Evolutionary conservation across 2,113 vertebrate species (phyloP).

Genomic region (Tragelaphus buxtoni): DNA sequence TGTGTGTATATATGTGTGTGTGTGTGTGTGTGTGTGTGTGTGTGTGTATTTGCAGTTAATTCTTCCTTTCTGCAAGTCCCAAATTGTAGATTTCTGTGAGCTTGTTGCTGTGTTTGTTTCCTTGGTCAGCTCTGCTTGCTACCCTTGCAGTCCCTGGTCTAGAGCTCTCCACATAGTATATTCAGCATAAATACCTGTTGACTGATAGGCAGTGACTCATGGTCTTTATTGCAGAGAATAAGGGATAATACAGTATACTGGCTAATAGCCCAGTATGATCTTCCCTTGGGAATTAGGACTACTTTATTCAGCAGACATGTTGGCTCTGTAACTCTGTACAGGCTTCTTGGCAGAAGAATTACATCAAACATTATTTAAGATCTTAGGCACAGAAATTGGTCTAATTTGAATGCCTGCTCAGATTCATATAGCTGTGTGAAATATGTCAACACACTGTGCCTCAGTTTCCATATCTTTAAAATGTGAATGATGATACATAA

Average conservation of each 20-base stretch:
- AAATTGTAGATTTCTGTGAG: neutral
- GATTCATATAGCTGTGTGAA: neutral
- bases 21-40: neutral
- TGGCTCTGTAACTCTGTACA: neutral
- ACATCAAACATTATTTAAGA: neutral
- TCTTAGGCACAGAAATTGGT: neutral
- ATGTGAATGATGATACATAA: neutral
- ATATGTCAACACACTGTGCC: neutral
- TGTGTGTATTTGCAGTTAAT: neutral
- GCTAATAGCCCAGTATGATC: neutral
- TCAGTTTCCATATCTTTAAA: neutral
- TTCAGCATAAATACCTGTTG: neutral
- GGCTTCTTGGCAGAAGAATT: neutral
- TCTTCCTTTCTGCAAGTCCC: neutral
- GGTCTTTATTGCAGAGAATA: constrained; percentile 27
- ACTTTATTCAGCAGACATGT: neutral
- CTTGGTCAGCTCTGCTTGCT: neutral
- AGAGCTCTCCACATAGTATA: neutral
- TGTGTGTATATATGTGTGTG: too few relatives aligned
- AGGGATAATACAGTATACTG: constrained; percentile 23
- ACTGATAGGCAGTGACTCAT: neutral
- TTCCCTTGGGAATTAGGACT: neutral
- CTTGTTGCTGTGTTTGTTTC: neutral
- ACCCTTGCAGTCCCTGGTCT: neutral
- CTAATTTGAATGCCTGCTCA: neutral